Evolutionary conservation across 2,888 invertebrate species (phyloP).

Genomic region (Epistrophella euchroma): DNA sequence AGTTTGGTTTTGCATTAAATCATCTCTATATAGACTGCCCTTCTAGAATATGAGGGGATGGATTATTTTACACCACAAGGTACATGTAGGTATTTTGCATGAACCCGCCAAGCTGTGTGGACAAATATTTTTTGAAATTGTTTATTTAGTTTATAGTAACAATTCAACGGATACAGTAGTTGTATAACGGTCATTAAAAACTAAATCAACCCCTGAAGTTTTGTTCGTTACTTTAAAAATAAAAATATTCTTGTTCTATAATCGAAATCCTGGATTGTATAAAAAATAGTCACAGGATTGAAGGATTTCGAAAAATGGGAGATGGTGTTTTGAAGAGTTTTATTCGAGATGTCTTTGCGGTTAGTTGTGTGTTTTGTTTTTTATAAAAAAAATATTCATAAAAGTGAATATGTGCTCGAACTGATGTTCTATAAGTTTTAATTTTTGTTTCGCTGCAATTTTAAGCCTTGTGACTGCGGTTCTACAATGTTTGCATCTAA

Average conservation of each 20-base stretch:
- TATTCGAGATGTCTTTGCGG: slow-evolving; percentile 83
- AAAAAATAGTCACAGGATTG: slow-evolving; percentile 26
- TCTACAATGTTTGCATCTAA: no score
- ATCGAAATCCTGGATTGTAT: slow-evolving; percentile 8
- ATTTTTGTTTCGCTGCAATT: no score
- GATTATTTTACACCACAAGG: slow-evolving; percentile 39
- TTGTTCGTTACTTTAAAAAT: neutral
- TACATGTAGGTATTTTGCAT: slow-evolving; percentile 42
- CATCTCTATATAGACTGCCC: slow-evolving; percentile 44
- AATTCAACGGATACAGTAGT: slow-evolving; percentile 60
- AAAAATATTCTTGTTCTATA: neutral
- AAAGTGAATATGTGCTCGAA: neutral
- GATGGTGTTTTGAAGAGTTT: slow-evolving; percentile 81
- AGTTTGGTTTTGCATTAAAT: slow-evolving; percentile 48
- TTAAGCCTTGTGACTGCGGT: no score
- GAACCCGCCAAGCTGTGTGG: slow-evolving; percentile 29
- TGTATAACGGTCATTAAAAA: slow-evolving; percentile 31
- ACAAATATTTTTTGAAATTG: slow-evolving; percentile 45
- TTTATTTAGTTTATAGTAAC: slow-evolving; percentile 54
- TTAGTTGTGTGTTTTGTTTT: slow-evolving; percentile 76
- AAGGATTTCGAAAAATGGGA: slow-evolving; percentile 78
- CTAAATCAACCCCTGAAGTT: neutral
- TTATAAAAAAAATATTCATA: neutral
- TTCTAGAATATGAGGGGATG: slow-evolving; percentile 37
- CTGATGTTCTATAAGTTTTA: no score